Evolutionary conservation across 2,797 vertebrate species (phyloP).

Genomic region (Eulemur mongoz): DNA sequence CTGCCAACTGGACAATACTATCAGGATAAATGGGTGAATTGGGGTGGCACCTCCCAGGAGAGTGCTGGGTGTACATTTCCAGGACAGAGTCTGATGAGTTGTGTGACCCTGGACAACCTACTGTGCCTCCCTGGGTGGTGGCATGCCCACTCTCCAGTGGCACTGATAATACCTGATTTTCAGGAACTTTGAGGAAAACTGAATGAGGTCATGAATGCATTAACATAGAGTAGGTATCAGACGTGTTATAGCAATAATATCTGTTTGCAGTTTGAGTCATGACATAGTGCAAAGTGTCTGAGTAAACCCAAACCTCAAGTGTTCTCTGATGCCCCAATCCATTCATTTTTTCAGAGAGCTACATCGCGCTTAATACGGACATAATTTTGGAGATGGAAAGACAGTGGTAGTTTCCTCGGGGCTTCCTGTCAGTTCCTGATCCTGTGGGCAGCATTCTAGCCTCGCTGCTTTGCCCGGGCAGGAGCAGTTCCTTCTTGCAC

Average conservation of each 20-base stretch:
- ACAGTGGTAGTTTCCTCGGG: not conserved
- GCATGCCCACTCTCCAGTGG: not conserved
- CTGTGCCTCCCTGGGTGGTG: not conserved
- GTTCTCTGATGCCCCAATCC: not conserved
- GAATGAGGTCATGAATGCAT: not conserved
- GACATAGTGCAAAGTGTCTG: not conserved
- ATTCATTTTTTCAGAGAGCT: not conserved
- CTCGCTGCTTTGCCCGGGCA: too few relatives aligned
- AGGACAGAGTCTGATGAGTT: not conserved
- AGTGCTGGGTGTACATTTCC: not conserved
- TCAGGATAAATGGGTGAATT: not conserved
- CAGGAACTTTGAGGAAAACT: not conserved
- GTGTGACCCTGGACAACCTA: not conserved
- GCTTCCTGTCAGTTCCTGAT: not conserved
- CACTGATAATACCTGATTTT: not conserved
- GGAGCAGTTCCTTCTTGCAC: not conserved
- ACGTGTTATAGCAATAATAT: not conserved
- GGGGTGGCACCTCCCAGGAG: not conserved
- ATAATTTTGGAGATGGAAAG: not conserved
- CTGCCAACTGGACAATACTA: not conserved
- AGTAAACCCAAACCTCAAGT: not conserved
- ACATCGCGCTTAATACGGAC: not conserved
- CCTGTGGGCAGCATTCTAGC: accelerated
- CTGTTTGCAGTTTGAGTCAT: not conserved
- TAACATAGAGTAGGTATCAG: not conserved